These are phyloP conservation scores for Molossus alvarezi DNA, from an alignment of 2,797 vertebrate genomes.

Conservation along the genomic window DNA sequence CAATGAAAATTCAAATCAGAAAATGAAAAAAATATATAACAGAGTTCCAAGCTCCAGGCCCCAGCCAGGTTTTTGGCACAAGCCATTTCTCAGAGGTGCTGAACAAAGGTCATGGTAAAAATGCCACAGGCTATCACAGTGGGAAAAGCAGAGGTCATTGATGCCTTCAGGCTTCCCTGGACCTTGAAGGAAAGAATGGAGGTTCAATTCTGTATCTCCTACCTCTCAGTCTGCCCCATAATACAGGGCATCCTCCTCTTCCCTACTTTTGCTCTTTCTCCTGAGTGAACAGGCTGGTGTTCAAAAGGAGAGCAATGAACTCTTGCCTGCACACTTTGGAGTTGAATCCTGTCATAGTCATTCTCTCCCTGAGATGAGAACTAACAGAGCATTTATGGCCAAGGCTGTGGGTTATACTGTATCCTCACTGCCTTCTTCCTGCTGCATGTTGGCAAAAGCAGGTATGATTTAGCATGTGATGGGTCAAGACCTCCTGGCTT, in stretches of 20 bases:
- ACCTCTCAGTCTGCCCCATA: not conserved
- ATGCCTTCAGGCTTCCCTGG: not conserved
- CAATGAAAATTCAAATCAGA: conserved; percentile 20
- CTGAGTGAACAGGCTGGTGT: not conserved
- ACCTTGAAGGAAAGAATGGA: not conserved
- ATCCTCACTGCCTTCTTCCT: not conserved
- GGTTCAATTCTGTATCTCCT: not conserved
- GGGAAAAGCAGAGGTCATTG: not conserved
- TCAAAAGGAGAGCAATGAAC: not conserved
- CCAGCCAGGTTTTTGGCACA: not conserved
- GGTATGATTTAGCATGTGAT: accelerated
- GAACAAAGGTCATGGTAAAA: not conserved
- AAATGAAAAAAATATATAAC: not conserved
- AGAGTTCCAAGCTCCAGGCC: not conserved
- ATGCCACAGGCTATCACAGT: not conserved
- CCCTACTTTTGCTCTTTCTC: not conserved
- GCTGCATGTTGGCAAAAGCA: not conserved
- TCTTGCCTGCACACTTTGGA: not conserved
- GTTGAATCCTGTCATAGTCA: not conserved
- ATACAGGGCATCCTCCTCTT: not conserved
- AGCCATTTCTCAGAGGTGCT: not conserved
- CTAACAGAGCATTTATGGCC: not conserved
- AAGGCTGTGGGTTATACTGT: not conserved
- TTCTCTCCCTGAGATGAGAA: not conserved
- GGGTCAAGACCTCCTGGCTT: not conserved